Conservation (phyloP, 2,888 invertebrate species). For the Osmoderma eremita region DNA sequence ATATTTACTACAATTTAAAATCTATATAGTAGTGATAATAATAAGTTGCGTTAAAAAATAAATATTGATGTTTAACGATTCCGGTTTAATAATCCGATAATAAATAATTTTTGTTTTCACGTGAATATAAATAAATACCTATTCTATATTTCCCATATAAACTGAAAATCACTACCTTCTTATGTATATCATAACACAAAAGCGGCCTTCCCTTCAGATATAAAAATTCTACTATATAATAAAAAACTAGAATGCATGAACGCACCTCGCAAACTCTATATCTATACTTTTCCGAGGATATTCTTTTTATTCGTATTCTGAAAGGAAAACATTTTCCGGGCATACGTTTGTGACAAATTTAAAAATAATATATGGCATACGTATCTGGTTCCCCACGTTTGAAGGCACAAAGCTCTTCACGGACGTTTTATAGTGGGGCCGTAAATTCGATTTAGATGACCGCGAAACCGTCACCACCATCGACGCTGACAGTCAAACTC, state of each 20-base stretch:
- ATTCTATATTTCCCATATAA: too few relatives aligned
- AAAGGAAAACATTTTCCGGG: constrained; percentile 47
- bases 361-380: constrained; percentile 61
- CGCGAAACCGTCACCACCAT: constrained; percentile 52
- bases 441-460: constrained; percentile 63
- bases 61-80: too few relatives aligned
- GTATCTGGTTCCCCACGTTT: constrained; percentile 51
- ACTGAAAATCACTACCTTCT: too few relatives aligned
- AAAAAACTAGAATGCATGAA: background rate
- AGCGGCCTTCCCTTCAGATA: too few relatives aligned
- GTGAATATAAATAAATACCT: too few relatives aligned
- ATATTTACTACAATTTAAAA: too few relatives aligned
- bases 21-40: too few relatives aligned
- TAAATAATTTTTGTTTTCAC: too few relatives aligned
- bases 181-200: too few relatives aligned
- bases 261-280: background rate
- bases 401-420: constrained; percentile 54
- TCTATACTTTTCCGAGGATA: background rate
- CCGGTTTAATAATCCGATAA: too few relatives aligned
- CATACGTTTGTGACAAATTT: constrained; percentile 61
- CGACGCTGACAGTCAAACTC: constrained; percentile 53
- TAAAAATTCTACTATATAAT: too few relatives aligned
- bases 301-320: constrained; percentile 22
- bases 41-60: too few relatives aligned
- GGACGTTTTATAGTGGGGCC: constrained; percentile 52